Conservation (phyloP, 2,797 vertebrate species). For the Tolypeutes matacus region DNA sequence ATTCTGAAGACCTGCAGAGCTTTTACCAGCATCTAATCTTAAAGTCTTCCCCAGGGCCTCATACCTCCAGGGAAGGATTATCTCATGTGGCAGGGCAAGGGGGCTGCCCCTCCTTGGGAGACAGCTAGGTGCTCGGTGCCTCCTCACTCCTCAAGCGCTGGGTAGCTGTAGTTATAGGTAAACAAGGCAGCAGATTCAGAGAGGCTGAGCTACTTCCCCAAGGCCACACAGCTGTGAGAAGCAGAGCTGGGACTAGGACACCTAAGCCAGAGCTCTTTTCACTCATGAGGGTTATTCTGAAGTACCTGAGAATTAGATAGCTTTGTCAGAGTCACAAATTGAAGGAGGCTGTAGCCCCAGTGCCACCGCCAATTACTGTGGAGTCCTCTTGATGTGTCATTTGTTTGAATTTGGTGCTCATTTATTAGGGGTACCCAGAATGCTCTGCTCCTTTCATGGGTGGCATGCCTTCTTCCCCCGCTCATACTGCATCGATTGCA, state of each 20-base stretch:
- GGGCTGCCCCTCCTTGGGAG: background rate
- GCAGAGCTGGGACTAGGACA: background rate
- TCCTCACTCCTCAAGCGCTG: background rate
- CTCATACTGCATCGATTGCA: fast-evolving
- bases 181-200: background rate
- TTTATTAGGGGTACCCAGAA: background rate
- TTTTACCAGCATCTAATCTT: background rate
- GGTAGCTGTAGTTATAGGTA: background rate
- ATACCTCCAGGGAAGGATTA: background rate
- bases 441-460: background rate
- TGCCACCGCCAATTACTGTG: background rate
- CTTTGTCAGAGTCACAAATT: background rate
- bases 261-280: too few species aligned
- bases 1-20: background rate
- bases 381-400: background rate
- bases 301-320: background rate
- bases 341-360: background rate
- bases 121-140: background rate
- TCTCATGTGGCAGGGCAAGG: background rate
- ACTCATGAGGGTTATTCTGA: background rate
- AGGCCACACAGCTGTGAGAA: background rate
- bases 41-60: background rate
- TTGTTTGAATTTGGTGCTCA: background rate
- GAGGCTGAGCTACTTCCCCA: background rate
- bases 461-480: background rate